A percentile compares a stretch with the other conserved stretches of the same genome.
phyloP scores from a whole-genome alignment of 1,140 invertebrate species.

The Zaprionus gabonicus region DNA sequence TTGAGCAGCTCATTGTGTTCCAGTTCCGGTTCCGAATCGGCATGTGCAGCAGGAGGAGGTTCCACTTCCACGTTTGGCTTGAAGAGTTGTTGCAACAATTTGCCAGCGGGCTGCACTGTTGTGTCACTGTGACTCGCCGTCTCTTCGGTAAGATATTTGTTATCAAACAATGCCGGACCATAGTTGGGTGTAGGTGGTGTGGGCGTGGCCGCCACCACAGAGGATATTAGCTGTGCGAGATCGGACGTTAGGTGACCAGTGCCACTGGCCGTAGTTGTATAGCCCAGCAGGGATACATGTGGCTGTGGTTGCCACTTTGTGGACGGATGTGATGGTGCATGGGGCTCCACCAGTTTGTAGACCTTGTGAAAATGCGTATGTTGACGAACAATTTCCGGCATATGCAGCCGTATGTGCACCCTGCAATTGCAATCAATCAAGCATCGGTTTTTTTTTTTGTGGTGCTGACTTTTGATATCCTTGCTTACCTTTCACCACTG shows the following conservation, averaged over 20 bases:
- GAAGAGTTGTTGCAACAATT: conserved; percentile 67
- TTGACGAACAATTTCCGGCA: conserved; percentile 74
- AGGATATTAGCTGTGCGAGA: conserved; percentile 62
- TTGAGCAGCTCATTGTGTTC: conserved; percentile 63
- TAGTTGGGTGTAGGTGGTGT: conserved; percentile 56
- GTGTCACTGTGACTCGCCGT: conserved; percentile 14
- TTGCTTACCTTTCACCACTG: conserved; percentile 61
- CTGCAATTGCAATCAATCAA: conserved; percentile 31
- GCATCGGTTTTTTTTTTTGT: too few species aligned
- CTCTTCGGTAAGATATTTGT: conserved; percentile 43
- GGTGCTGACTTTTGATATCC: neutral
- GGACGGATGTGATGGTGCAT: neutral
- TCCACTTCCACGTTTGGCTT: conserved; percentile 37
- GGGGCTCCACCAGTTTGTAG: conserved; percentile 52
- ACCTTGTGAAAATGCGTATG: conserved; percentile 74
- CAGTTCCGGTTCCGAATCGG: conserved; percentile 26
- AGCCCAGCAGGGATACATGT: conserved; percentile 69
- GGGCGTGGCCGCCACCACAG: conserved; percentile 39
- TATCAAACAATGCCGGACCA: conserved; percentile 63
- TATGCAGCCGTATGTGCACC: conserved; percentile 77
- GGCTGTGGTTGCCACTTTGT: conserved; percentile 30
- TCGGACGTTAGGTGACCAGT: conserved; percentile 55
- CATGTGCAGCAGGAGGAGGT: neutral
- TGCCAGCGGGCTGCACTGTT: conserved; percentile 21
- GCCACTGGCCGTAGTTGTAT: conserved; percentile 64